Evolutionary conservation across 2,113 vertebrate genomes (phyloP), one percentile per base, ranked within the genome.

Genomic region (Campylomormyrus numenius): DNA sequence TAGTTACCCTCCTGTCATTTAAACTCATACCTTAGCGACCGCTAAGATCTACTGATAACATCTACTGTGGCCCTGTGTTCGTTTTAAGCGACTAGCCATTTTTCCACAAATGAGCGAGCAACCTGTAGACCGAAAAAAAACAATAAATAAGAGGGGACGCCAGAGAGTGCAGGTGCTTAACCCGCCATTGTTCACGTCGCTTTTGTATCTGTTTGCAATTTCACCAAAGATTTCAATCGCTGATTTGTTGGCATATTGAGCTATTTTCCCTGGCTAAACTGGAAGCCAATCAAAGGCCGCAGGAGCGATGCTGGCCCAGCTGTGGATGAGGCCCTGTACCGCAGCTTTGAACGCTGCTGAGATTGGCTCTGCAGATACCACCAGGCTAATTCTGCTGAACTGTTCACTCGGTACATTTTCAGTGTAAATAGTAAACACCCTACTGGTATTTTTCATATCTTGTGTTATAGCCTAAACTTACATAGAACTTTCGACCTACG

Each of bases 161-260:
- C 19, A 66, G 39, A 9, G 85, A 89, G 91, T 92, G 94, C 95
- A 95, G 95, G 95, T 95, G 95, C 93, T 95, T 93, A 94, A 94
- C 95, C 94, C 90, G 90, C 92, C 94, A 94, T 93, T 92, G 94
- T 92, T 94, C 93, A 93, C 94, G 94, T 95, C 94, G 94, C 94
- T 93, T 70, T 89, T 88, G 92, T 95, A 94, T 95, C 93, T 94
- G 93, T 93, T 93, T 93, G 94, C 94, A 95, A 95, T 96, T 95
- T 94, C 92, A 92, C 93, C 89, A 92, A 91, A 92, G 95, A 96
- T 96, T 92, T 88, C 92, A 95, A 95, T 95, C 94, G 89, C 77
- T 89, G 92, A 90, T 90, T 24, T 91, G 90, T 92, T 93, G 90
- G 91, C 92, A 93, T 87, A 90, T 92, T 92, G 90, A 93, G 91